Conservation (phyloP, 1,140 invertebrate genomes). For the Delia radicum region DNA sequence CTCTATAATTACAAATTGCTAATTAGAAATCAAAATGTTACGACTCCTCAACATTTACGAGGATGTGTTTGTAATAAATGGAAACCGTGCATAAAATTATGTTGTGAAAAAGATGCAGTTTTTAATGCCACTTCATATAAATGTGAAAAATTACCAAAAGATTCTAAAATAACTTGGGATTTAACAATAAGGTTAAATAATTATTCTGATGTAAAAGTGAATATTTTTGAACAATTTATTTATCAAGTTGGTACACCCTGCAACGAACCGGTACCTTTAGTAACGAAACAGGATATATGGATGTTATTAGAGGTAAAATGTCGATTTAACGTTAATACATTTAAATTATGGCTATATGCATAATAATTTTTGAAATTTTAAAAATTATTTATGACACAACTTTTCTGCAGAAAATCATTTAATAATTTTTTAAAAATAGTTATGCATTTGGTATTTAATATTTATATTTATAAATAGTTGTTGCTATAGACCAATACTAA, state of each 20-base stretch:
- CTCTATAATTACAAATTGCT: neutral
- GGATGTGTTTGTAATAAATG: neutral
- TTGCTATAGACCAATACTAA: too few species aligned
- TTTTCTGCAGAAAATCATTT: too few species aligned
- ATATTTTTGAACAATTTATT: neutral
- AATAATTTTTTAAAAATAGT: too few species aligned
- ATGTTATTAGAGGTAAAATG: constrained; percentile 30
- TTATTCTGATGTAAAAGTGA: neutral
- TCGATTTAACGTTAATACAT: neutral
- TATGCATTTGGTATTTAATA: too few species aligned
- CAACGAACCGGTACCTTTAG: neutral
- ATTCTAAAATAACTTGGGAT: neutral
- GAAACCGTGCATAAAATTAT: neutral
- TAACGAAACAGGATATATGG: neutral
- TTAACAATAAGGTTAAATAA: neutral
- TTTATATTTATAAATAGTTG: too few species aligned
- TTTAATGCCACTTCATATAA: neutral
- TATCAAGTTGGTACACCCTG: neutral
- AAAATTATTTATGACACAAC: too few species aligned
- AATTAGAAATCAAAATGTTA: neutral
- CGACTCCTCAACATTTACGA: neutral
- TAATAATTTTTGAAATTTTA: too few species aligned
- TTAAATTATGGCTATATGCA: too few species aligned
- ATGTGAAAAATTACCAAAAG: neutral
- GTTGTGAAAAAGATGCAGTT: neutral